These are phyloP conservation scores for Pedetes capensis DNA, from an alignment of 2,113 vertebrate species.

Conservation along the genomic window DNA sequence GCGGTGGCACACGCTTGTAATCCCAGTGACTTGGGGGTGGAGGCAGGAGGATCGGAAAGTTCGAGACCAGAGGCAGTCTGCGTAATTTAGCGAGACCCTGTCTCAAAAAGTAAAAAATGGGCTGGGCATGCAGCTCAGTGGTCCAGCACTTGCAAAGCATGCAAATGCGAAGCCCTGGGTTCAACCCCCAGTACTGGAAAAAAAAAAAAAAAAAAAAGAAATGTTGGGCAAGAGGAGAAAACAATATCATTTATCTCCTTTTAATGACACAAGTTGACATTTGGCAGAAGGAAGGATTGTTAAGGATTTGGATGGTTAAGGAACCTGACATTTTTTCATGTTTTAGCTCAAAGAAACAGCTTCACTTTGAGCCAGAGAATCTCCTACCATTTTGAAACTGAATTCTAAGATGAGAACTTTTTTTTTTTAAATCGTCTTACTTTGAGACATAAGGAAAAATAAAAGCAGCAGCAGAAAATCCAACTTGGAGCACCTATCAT, in stretches of 20 bases:
- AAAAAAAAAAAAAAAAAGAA: too few species aligned
- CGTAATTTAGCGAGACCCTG: neutral
- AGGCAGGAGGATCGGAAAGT: too few species aligned
- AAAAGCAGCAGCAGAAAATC: neutral
- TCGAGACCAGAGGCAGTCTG: neutral
- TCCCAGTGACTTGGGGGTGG: too few species aligned
- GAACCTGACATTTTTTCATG: neutral
- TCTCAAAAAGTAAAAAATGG: too few species aligned
- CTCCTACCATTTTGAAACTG: neutral
- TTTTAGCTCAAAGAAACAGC: slow-evolving; percentile 18
- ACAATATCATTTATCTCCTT: neutral
- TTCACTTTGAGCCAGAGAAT: neutral
- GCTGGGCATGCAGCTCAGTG: too few species aligned
- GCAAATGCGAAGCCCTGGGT: too few species aligned
- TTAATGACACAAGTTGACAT: neutral
- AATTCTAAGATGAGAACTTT: neutral
- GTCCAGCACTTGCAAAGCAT: too few species aligned
- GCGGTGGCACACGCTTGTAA: neutral
- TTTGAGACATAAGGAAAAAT: neutral
- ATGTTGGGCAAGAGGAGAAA: neutral
- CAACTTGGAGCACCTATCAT: neutral
- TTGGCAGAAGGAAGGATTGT: neutral
- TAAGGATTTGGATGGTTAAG: neutral
- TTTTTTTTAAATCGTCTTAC: neutral
- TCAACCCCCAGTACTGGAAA: too few species aligned